Conservation (phyloP, 2,888 invertebrate species). For the Neoitamus cyanurus region DNA sequence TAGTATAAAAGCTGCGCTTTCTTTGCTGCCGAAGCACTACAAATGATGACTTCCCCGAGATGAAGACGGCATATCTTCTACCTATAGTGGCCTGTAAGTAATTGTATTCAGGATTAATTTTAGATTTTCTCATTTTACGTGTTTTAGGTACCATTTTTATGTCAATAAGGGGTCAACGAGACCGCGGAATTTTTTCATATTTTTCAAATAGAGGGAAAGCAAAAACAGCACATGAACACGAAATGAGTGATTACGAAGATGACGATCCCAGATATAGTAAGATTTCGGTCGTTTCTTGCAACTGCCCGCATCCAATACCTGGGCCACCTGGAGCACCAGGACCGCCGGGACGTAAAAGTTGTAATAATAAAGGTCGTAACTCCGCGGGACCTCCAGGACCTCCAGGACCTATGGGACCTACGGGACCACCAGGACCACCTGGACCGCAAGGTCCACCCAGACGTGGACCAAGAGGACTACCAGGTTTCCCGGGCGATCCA, state of each 20-base stretch:
- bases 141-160: slow-evolving; percentile 13
- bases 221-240: neutral
- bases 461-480: neutral
- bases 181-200: neutral
- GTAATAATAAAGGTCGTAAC: no score
- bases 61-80: neutral
- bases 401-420: neutral
- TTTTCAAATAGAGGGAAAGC: neutral
- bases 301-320: neutral
- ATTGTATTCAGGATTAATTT: neutral
- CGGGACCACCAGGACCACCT: slow-evolving; percentile 18
- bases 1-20: neutral
- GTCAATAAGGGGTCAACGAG: neutral
- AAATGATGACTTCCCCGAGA: neutral
- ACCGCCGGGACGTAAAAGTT: neutral
- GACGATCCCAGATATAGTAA: neutral
- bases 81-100: neutral
- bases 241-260: neutral
- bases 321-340: slow-evolving; percentile 26
- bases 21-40: neutral
- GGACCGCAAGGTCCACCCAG: neutral
- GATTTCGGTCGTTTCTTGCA: neutral
- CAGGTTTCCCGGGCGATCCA: neutral
- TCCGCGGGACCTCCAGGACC: neutral
- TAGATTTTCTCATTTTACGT: neutral